Percentiles rank a stretch among this genome's conserved stretches.
phyloP scores from a whole-genome alignment of 2,113 vertebrate species.

The Aviceda subcristata region DNA sequence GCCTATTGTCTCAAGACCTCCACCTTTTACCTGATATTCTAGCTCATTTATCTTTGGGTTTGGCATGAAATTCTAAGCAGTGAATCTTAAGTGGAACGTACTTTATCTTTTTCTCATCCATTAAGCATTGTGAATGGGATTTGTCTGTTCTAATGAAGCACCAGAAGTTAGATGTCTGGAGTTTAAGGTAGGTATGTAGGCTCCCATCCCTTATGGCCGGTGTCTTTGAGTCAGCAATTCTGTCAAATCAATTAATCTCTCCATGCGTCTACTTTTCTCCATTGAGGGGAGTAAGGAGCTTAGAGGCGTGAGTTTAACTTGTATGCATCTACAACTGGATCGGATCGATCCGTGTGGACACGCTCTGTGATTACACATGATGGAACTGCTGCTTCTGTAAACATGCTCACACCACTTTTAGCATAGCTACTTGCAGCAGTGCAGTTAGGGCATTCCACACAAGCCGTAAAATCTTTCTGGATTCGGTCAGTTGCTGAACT shows the following conservation, averaged over 20 bases:
- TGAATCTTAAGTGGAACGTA: neutral
- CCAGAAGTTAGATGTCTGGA: neutral
- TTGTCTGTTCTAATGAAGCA: neutral
- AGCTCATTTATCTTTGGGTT: neutral
- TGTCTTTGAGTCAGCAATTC: neutral
- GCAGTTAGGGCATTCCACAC: neutral
- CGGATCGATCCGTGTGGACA: neutral
- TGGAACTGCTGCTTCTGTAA: neutral
- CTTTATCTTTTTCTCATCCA: neutral
- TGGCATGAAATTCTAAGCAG: neutral
- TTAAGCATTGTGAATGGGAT: neutral
- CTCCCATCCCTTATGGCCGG: neutral
- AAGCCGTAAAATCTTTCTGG: neutral
- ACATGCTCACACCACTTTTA: neutral
- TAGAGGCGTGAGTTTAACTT: neutral
- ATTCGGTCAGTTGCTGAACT: neutral
- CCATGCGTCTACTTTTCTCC: neutral
- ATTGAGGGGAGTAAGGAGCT: neutral
- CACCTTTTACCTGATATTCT: neutral
- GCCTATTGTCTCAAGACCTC: neutral
- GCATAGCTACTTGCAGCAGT: neutral
- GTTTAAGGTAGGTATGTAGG: neutral
- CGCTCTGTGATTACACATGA: neutral
- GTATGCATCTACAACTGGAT: neutral
- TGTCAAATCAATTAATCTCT: neutral